Percentiles rank a stretch among this genome's conserved stretches.
Conservation (phyloP, 2,797 vertebrate genomes). For the Poeciliopsis infans region DNA sequence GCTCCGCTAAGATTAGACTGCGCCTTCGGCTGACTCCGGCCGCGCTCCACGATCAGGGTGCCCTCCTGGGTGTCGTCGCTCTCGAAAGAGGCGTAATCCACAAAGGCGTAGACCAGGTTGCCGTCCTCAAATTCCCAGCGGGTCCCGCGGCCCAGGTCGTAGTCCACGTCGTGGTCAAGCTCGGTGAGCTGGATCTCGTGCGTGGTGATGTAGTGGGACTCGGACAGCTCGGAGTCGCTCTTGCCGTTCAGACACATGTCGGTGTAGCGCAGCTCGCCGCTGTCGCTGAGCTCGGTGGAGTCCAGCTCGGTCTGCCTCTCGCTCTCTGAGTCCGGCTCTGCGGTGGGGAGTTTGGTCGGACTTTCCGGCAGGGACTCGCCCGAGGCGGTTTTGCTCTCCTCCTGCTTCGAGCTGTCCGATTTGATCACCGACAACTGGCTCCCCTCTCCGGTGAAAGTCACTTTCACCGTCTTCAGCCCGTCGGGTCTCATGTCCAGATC, state of each 20-base stretch:
- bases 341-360: conserved; percentile 41
- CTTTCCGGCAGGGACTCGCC: conserved; percentile 49
- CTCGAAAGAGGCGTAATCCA: conserved; percentile 94
- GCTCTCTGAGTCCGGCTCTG: conserved; percentile 44
- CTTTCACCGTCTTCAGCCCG: conserved; percentile 70
- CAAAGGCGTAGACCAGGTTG: conserved; percentile 93
- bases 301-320: conserved; percentile 65
- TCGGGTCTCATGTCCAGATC: conserved; percentile 78
- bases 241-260: conserved; percentile 83
- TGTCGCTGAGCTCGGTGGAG: conserved; percentile 75
- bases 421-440: conserved; percentile 74
- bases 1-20: conserved; percentile 59
- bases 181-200: conserved; percentile 97
- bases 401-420: conserved; percentile 56
- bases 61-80: conserved; percentile 85
- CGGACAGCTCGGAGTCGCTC: conserved; percentile 70
- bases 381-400: conserved; percentile 26
- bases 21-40: conserved; percentile 49
- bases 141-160: conserved; percentile 88
- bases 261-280: conserved; percentile 83
- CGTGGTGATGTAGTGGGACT: conserved; percentile 96
- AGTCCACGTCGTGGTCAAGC: conserved; percentile 91
- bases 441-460: conserved; percentile 76
- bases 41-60: conserved; percentile 68
- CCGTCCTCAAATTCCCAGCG: conserved; percentile 93